Evolutionary conservation across 2,113 vertebrate genomes (phyloP).

Genomic region (Paedocypris sp.): DNA sequence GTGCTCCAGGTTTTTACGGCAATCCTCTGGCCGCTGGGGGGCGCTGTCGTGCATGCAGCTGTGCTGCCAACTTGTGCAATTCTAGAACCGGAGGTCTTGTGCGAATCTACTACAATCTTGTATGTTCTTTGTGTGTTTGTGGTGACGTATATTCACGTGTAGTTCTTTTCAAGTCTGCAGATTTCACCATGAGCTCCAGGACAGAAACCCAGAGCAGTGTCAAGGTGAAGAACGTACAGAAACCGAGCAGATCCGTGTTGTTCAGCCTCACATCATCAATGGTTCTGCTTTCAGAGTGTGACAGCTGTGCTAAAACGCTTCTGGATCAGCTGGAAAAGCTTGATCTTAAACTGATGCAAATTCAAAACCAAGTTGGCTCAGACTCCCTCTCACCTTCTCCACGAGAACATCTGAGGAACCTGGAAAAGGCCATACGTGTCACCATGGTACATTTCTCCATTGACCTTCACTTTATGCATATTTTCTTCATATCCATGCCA

Average conservation of each 20-base stretch:
- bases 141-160: not conserved
- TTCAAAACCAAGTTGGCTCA: slow-evolving; percentile 68
- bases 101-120: not conserved
- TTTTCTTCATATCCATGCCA: not conserved
- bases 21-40: slow-evolving; percentile 69
- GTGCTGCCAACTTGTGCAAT: slow-evolving; percentile 74
- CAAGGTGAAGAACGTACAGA: slow-evolving; percentile 51
- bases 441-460: slow-evolving; percentile 67
- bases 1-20: slow-evolving; percentile 84
- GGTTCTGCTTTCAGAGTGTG: slow-evolving; percentile 66
- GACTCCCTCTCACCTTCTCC: slow-evolving; percentile 47
- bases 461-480: not conserved
- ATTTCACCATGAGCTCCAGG: slow-evolving; percentile 72
- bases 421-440: slow-evolving; percentile 67
- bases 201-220: slow-evolving; percentile 67
- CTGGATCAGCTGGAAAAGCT: slow-evolving; percentile 69
- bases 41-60: slow-evolving; percentile 73
- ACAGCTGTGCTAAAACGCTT: slow-evolving; percentile 80
- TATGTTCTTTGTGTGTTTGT: not conserved
- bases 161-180: slow-evolving; percentile 69
- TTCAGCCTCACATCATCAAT: not conserved
- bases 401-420: slow-evolving; percentile 61
- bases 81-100: slow-evolving; percentile 75
- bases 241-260: not conserved
- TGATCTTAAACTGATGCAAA: slow-evolving; percentile 57